Evolutionary conservation across 2,888 invertebrate species (phyloP).

Genomic region (Drosophila differens): DNA sequence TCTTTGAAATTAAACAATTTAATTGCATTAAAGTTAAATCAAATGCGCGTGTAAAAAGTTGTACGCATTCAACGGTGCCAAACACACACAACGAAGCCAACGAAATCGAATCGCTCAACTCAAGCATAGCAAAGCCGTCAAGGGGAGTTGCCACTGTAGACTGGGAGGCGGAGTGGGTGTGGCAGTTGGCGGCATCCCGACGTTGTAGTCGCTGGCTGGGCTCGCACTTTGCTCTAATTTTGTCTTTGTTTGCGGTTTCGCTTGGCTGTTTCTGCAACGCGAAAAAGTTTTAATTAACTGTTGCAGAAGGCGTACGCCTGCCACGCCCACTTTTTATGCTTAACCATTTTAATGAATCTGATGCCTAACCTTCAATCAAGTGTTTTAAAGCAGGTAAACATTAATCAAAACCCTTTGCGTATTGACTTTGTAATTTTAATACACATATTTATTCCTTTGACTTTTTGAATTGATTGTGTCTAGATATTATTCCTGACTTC

Average conservation of each 20-base stretch:
- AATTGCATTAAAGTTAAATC: constrained; percentile 79
- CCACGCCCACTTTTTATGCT: constrained; percentile 9
- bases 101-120: constrained; percentile 74
- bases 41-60: constrained; percentile 75
- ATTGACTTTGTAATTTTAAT: constrained; percentile 6
- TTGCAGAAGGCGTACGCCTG: constrained; percentile 47
- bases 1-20: constrained; percentile 79
- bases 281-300: constrained; percentile 81
- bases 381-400: constrained; percentile 12
- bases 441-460: neutral
- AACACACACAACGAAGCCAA: constrained; percentile 48
- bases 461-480: neutral
- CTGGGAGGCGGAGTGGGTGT: too few species aligned
- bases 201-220: constrained; percentile 4
- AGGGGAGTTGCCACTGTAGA: neutral
- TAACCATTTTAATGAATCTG: constrained; percentile 4
- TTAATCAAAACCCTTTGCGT: neutral
- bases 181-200: neutral
- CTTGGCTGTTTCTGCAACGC: constrained; percentile 56
- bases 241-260: constrained; percentile 77
- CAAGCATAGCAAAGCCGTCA: constrained; percentile 55
- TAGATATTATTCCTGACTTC: neutral
- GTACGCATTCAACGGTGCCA: constrained; percentile 70
- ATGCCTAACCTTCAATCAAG: constrained; percentile 50
- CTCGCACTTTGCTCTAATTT: constrained; percentile 63